These are phyloP conservation scores for Sisyra terminalis DNA, from an alignment of 2,888 invertebrate genomes.

Conservation along the genomic window DNA sequence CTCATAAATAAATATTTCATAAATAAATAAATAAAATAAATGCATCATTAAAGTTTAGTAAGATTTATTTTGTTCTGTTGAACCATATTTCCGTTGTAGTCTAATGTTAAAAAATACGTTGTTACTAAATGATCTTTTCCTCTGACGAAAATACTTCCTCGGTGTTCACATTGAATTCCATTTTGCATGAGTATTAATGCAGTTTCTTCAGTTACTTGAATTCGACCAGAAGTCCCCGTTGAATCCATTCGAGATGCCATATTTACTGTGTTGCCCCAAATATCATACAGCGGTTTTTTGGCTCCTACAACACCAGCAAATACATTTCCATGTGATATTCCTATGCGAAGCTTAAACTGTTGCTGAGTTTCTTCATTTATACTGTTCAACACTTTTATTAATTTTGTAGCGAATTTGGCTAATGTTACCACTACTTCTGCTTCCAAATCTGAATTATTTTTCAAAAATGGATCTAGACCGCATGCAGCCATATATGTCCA, in stretches of 20 bases:
- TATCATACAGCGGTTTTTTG: conserved; percentile 86
- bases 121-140: conserved; percentile 44
- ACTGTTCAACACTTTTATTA: conserved; percentile 45
- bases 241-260: conserved; percentile 95
- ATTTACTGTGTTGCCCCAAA: conserved; percentile 95
- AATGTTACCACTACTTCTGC: conserved; percentile 35
- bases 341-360: conserved; percentile 54
- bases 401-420: conserved; percentile 54
- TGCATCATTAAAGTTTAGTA: too few species aligned
- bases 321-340: conserved; percentile 79
- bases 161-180: conserved; percentile 47
- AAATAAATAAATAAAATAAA: too few species aligned
- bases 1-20: not conserved
- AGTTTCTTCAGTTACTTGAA: conserved; percentile 61
- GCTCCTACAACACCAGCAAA: conserved; percentile 92
- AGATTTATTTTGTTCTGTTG: not conserved
- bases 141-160: conserved; percentile 57
- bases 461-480: conserved; percentile 51
- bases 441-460: conserved; percentile 13
- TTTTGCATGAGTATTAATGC: conserved; percentile 48
- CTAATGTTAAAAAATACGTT: conserved; percentile 55
- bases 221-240: conserved; percentile 62
- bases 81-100: conserved; percentile 24
- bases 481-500: conserved; percentile 97
- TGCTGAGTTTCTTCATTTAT: conserved; percentile 38